phyloP scores from a whole-genome alignment of 2,797 vertebrate genomes.

The Podarcis siculus region DNA sequence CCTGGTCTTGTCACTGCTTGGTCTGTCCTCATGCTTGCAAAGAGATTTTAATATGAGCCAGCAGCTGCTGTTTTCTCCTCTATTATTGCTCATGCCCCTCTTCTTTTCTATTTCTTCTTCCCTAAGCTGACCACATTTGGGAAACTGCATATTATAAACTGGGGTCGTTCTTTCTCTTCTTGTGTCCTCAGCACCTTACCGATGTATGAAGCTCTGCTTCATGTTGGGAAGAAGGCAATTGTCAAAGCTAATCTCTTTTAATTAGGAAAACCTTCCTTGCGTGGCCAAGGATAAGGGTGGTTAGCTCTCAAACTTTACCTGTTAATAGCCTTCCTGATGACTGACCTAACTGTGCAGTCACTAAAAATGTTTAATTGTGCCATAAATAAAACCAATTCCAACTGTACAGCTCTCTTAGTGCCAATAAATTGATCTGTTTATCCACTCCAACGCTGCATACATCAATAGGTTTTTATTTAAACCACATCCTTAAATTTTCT shows the following conservation, averaged over 20 bases:
- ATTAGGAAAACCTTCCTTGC: neutral
- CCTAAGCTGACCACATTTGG: neutral
- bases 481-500: conserved; percentile 4
- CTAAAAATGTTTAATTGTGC: conserved; percentile 15
- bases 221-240: neutral
- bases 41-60: neutral
- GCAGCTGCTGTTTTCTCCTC: neutral
- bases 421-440: conserved; percentile 25
- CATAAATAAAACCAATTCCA: conserved; percentile 21
- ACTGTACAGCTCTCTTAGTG: conserved; percentile 9
- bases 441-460: conserved; percentile 16
- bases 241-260: neutral
- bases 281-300: neutral
- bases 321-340: conserved; percentile 4
- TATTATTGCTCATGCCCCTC: neutral
- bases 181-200: neutral
- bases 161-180: neutral
- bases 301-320: neutral
- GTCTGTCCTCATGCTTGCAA: neutral
- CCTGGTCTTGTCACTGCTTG: neutral
- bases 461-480: conserved; percentile 29
- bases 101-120: neutral
- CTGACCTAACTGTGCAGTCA: conserved; percentile 4
- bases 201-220: neutral
- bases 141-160: neutral